Evolutionary conservation across 2,888 invertebrate species (phyloP), one percentile per base, ranked within the genome.

Genomic region (Drosophila cognata): DNA sequence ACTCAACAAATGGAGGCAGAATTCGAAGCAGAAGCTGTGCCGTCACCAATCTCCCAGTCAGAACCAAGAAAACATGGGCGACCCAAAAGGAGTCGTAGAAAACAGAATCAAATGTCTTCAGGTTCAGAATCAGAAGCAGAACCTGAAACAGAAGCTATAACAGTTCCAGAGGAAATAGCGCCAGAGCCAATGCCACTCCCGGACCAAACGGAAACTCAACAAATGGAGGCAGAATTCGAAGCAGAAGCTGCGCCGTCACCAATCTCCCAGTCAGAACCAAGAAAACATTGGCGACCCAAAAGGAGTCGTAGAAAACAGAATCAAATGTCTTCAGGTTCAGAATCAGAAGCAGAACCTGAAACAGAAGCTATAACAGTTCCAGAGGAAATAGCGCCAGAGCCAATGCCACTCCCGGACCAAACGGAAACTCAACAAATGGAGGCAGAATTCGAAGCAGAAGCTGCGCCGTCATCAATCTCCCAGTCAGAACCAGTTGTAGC

Each of bases 261-360:
- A 46, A 46, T 21, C 46, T 16, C 13, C 21, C 21, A 25, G 46
- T 25, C 21, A 16, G 21, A 46, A 46, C 46, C 46, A 46, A 8
- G 5, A 31, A 18, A 18, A 6, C n/a, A 11, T 5, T 5, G 2
- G 8, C 29, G 1, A n/a, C 2, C 18, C 29, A 50, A 29, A 29
- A 31, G 31, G 3, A 21, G 1, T 1, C 2, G 0, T 28, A 1
- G 2, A 5, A 50, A 8, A 28, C 2, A n/a, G 13, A 4, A 5
- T n/a, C 13, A 2, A 16, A 55, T 6, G n/a, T 1, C 2, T 11
- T 28, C 55, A 25, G 25, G 18, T 18, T 4, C 36, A 11, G 21
- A 51, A 4, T 3, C 25, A n/a, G 16, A 11, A 29, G 4, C 18
- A 7, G 48, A 48, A 21, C 6, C 5, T 13, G 33, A 6, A 11